These are phyloP conservation scores for Folsomia manolachei DNA, from an alignment of 2,888 invertebrate genomes.

Conservation along the genomic window DNA sequence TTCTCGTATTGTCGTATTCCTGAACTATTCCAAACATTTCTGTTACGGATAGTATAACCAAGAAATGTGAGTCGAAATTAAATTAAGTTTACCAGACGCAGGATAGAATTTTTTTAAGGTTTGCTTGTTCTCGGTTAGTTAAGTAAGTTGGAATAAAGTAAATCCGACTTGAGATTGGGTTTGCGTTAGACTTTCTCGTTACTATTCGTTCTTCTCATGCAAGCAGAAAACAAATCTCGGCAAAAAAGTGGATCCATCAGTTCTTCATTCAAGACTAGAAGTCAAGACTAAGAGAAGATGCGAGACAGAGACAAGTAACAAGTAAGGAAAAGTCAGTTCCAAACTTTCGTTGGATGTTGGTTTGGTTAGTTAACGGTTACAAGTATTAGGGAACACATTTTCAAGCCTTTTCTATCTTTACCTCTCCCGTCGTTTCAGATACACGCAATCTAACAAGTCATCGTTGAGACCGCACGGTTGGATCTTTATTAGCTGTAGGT, in stretches of 20 bases:
- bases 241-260: neutral
- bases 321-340: neutral
- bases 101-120: no score
- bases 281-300: neutral
- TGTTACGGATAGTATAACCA: no score
- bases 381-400: neutral
- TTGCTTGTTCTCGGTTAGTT: no score
- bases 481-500: neutral
- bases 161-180: neutral
- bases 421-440: neutral
- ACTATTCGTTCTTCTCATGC: neutral
- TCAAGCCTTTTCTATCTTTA: neutral
- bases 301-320: neutral
- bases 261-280: neutral
- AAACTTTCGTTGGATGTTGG: neutral
- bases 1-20: neutral
- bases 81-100: no score
- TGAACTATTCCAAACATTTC: no score
- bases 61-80: no score
- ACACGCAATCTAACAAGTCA: neutral
- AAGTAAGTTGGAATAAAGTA: neutral
- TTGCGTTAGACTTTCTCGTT: neutral
- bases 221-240: neutral
- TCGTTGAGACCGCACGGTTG: neutral
- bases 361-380: neutral